Evolutionary conservation across 2,797 vertebrate genomes (phyloP).

Genomic region (Ambastaia sidthimunki): DNA sequence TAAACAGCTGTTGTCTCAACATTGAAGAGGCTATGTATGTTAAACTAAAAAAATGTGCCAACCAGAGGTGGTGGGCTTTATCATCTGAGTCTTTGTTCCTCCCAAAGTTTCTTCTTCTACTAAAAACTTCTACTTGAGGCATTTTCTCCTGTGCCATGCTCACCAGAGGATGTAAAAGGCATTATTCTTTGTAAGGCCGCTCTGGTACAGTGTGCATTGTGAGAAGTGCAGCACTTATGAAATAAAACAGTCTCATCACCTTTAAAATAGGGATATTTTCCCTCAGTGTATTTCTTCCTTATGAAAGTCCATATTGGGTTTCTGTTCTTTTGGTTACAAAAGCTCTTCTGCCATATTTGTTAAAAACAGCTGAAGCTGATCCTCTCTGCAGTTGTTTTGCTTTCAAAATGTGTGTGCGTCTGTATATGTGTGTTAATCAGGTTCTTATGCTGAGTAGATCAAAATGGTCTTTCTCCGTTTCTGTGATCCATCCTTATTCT

Average conservation of each 20-base stretch:
- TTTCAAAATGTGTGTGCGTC: conserved; percentile 22
- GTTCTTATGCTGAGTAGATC: conserved; percentile 39
- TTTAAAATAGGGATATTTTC: neutral
- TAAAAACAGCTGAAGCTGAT: conserved; percentile 32
- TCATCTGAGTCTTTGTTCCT: neutral
- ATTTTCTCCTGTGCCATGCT: neutral
- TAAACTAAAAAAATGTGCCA: conserved; percentile 2
- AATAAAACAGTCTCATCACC: neutral
- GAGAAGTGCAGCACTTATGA: neutral
- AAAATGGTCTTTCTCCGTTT: conserved; percentile 38
- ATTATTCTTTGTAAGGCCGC: neutral
- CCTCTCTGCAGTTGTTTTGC: conserved; percentile 16
- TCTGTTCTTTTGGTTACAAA: neutral
- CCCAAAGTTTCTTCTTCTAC: neutral
- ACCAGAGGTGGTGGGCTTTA: too few relatives aligned
- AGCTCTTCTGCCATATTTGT: conserved; percentile 12
- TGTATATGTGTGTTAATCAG: conserved; percentile 3
- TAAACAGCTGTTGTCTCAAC: neutral
- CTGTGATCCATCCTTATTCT: conserved; percentile 45
- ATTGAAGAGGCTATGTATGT: neutral
- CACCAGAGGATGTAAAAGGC: neutral
- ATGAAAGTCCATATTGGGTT: neutral
- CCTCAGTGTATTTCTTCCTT: neutral
- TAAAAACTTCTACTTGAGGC: neutral
- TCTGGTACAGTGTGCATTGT: neutral